Conservation (phyloP, 2,888 invertebrate genomes). For the Pterobdella sp. region DNA sequence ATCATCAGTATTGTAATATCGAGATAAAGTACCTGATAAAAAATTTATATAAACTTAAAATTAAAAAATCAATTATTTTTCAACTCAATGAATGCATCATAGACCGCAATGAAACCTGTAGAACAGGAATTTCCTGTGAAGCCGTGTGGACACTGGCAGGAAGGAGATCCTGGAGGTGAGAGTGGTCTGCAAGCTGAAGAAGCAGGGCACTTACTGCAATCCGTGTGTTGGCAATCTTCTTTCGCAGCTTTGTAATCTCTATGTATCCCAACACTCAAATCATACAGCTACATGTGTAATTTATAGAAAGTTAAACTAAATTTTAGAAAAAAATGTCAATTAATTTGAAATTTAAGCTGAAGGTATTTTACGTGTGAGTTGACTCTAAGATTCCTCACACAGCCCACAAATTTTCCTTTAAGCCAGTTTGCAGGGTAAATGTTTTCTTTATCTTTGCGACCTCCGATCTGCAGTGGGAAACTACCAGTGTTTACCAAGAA, state of each 20-base stretch:
- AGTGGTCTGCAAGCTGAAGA: constrained; percentile 73
- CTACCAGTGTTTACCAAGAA: constrained; percentile 1
- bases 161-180: constrained; percentile 49
- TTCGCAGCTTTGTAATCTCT: constrained; percentile 60
- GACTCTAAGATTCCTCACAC: constrained; percentile 86
- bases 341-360: not conserved
- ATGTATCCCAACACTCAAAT: constrained; percentile 71
- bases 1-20: constrained; percentile 62
- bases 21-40: constrained; percentile 43
- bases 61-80: not conserved
- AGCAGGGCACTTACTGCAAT: constrained; percentile 35
- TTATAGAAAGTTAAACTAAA: not conserved
- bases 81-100: not conserved
- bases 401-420: constrained; percentile 79
- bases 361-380: constrained; percentile 61
- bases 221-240: constrained; percentile 77
- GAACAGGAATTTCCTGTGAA: constrained; percentile 65
- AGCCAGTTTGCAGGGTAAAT: constrained; percentile 14
- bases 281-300: constrained; percentile 66
- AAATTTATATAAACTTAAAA: not conserved
- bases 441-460: constrained; percentile 20
- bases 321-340: not conserved
- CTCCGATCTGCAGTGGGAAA: constrained; percentile 26
- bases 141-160: constrained; percentile 86
- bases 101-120: not conserved